Evolutionary conservation across 2,797 vertebrate genomes (phyloP), one percentile per base, ranked within the genome.

Genomic region (Amblyopsis hoosieri): DNA sequence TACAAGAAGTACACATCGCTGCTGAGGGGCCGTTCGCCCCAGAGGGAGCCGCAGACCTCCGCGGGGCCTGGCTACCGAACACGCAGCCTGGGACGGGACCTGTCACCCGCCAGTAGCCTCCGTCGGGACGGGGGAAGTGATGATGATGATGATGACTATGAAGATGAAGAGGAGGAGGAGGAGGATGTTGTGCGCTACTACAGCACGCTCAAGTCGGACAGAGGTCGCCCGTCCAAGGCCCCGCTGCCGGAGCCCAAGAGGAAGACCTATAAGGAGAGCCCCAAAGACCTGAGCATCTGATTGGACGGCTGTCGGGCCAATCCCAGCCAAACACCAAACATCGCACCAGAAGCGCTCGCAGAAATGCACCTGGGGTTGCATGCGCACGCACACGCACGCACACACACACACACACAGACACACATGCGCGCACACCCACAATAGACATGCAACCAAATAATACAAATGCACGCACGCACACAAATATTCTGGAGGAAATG

Each of bases 241-340:
- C 76, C 81, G 3, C 64, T 72, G 8, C 87, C 92, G 0, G 95
- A 97, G 89, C 94, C 94, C 80, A 94, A 89, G 81, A 76, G 90
- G 81, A 93, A 92, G 68, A 90, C 90, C 12, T 95, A 96, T 91
- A 97, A 95, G 92, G 96, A 94, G 48, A 96, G 94, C 89, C 94
- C 94, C 93, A 97, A 94, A 75, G 97, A 98, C 90, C 95, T 99
- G 88, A 99, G 97, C 83, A 98, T 99, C 92, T 99, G 92, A 97
- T 87, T 80, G 85, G 85, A 84, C 64, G 49, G 75, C 82, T 69
- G 63, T 60, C 52, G 51, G 15, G 68, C 72, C 74, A 65, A 50
- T 81, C 68, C 77, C 62, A 64, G 57, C 74, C 67, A 37, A 23
- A 23, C 73, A 19, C 74, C 61, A 63, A 73, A 66, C 78, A 64